Percentiles rank a stretch among this genome's conserved stretches.
Conservation (phyloP, 2,113 vertebrate genomes). For the Gila orcuttii region DNA sequence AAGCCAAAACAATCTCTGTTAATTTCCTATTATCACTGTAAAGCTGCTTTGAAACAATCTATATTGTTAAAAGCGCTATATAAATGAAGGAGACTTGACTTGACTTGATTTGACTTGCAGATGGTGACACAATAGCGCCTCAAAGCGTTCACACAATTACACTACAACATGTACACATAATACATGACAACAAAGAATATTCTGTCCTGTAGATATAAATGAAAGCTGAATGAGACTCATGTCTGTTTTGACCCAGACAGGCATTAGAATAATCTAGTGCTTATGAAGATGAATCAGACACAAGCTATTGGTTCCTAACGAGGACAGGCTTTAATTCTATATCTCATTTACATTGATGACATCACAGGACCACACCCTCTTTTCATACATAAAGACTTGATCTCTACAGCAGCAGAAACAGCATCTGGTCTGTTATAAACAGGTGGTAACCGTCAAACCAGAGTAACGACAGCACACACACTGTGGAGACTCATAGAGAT, state of each 20-base stretch:
- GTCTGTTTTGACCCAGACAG: neutral
- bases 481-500: neutral
- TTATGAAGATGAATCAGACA: conserved; percentile 54
- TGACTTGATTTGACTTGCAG: too few relatives aligned
- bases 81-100: too few relatives aligned
- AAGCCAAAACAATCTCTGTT: too few relatives aligned
- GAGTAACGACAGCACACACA: neutral
- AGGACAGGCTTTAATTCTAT: conserved; percentile 9
- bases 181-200: too few relatives aligned
- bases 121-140: too few relatives aligned
- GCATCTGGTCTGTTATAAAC: neutral
- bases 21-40: too few relatives aligned
- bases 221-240: neutral
- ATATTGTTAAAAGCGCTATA: too few relatives aligned
- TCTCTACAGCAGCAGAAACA: neutral
- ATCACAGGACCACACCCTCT: neutral
- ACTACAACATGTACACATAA: too few relatives aligned
- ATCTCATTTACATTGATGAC: neutral
- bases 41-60: too few relatives aligned
- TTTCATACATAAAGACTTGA: neutral
- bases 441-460: neutral
- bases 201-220: too few relatives aligned
- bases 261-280: conserved; percentile 6
- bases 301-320: conserved; percentile 3
- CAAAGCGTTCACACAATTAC: too few relatives aligned